Conservation (phyloP, 1,140 invertebrate species). For the Daktulosphaira vitifoliae region DNA sequence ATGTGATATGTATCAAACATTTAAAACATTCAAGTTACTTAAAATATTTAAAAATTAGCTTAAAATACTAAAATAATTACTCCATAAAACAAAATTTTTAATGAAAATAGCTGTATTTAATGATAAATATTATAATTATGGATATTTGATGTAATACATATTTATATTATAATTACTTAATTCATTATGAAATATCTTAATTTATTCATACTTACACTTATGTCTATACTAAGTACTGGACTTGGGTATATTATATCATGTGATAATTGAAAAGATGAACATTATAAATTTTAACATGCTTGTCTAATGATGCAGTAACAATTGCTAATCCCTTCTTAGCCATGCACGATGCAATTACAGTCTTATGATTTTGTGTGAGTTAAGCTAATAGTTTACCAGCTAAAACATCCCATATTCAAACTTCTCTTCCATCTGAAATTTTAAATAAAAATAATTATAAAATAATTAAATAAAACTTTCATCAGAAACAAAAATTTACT, state of each 20-base stretch:
- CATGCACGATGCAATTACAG: slow-evolving; percentile 72
- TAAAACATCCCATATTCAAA: slow-evolving; percentile 89
- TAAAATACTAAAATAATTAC: too few relatives aligned
- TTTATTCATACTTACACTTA: slow-evolving; percentile 64
- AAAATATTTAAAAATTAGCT: too few relatives aligned
- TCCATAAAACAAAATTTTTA: too few relatives aligned
- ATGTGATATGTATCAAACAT: too few relatives aligned
- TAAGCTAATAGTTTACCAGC: slow-evolving; percentile 72
- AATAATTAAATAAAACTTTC: too few relatives aligned
- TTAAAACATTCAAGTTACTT: too few relatives aligned
- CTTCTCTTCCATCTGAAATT: slow-evolving; percentile 73
- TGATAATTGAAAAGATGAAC: slow-evolving; percentile 75
- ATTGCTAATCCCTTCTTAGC: slow-evolving; percentile 71
- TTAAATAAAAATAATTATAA: slow-evolving; percentile 26
- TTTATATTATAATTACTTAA: neutral
- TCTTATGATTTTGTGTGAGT: slow-evolving; percentile 85
- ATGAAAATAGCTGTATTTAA: too few relatives aligned
- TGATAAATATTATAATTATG: too few relatives aligned
- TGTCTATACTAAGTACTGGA: slow-evolving; percentile 75
- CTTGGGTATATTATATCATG: slow-evolving; percentile 86
- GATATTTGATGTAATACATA: neutral
- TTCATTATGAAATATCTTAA: slow-evolving; percentile 4
- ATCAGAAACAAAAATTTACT: too few relatives aligned
- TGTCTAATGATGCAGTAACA: slow-evolving; percentile 82
- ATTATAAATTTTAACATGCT: slow-evolving; percentile 92